phyloP scores from a whole-genome alignment of 2,888 invertebrate genomes.

The Dendrolimus houi region DNA sequence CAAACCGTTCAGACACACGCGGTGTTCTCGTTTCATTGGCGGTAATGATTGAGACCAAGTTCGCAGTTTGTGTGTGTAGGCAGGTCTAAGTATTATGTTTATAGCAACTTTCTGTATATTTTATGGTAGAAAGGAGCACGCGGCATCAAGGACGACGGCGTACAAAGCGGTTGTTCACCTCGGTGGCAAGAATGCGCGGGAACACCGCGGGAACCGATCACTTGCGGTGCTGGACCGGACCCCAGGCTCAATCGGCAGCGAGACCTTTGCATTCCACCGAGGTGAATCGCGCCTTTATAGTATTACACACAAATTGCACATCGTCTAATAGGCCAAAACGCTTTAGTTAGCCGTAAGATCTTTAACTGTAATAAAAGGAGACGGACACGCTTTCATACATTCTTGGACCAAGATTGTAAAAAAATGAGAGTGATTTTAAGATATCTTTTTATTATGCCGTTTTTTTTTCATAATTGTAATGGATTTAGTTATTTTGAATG shows the following conservation, averaged over 20 bases:
- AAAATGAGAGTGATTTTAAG: too few species aligned
- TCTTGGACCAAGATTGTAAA: too few species aligned
- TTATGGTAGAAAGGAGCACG: slow-evolving; percentile 61
- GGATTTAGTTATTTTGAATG: too few species aligned
- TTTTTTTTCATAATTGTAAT: too few species aligned
- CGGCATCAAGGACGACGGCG: slow-evolving; percentile 60
- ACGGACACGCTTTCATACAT: too few species aligned
- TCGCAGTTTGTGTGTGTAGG: too few species aligned
- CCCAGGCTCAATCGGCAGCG: slow-evolving; percentile 7
- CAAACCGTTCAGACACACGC: neutral
- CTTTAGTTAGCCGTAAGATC: too few species aligned
- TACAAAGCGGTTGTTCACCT: slow-evolving; percentile 66
- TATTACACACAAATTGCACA: neutral
- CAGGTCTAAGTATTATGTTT: neutral
- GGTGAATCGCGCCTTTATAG: slow-evolving; percentile 17
- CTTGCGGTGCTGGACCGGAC: slow-evolving; percentile 47
- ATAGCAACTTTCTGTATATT: slow-evolving; percentile 10
- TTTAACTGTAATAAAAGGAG: too few species aligned
- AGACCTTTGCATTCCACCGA: slow-evolving; percentile 19
- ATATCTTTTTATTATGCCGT: too few species aligned
- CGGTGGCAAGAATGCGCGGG: slow-evolving; percentile 54
- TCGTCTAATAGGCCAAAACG: neutral
- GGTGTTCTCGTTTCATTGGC: neutral
- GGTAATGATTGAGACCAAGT: too few species aligned
- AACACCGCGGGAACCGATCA: slow-evolving; percentile 37